Percentiles rank a stretch among this genome's conserved stretches.
phyloP scores from a whole-genome alignment of 2,113 vertebrate genomes.

The Corythoichthys haematopterus region DNA sequence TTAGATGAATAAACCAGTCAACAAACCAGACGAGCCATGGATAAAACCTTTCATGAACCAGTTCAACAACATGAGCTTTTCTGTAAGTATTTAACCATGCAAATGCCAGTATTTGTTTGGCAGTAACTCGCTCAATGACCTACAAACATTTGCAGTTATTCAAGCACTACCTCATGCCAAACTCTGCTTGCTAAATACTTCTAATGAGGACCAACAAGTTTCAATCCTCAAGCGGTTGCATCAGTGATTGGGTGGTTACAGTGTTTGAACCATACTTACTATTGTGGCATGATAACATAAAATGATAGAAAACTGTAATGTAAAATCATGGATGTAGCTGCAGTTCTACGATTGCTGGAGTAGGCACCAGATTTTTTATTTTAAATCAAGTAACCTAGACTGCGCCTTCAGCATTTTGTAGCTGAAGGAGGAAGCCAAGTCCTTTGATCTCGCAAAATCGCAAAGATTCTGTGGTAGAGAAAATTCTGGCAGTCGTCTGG shows the following conservation, averaged over 20 bases:
- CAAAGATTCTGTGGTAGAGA: too few species aligned
- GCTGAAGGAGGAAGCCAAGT: too few species aligned
- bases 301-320: too few species aligned
- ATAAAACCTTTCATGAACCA: constrained; percentile 94
- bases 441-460: too few species aligned
- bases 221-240: neutral
- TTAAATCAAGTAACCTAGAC: too few species aligned
- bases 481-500: too few species aligned
- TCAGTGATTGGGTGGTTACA: neutral
- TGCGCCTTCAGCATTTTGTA: too few species aligned
- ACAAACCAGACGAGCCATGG: constrained; percentile 92
- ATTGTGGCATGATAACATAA: too few species aligned
- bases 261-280: neutral
- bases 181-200: neutral
- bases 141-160: neutral
- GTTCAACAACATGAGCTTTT: constrained; percentile 89
- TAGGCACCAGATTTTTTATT: too few species aligned
- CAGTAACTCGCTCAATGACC: neutral
- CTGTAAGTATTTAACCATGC: constrained; percentile 72
- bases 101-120: neutral
- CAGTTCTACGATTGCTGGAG: too few species aligned
- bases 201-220: neutral
- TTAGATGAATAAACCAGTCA: constrained; percentile 88
- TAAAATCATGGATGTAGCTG: too few species aligned
- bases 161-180: neutral